Conservation (phyloP, 2,888 invertebrate genomes). For the Tiliacea citrago region DNA sequence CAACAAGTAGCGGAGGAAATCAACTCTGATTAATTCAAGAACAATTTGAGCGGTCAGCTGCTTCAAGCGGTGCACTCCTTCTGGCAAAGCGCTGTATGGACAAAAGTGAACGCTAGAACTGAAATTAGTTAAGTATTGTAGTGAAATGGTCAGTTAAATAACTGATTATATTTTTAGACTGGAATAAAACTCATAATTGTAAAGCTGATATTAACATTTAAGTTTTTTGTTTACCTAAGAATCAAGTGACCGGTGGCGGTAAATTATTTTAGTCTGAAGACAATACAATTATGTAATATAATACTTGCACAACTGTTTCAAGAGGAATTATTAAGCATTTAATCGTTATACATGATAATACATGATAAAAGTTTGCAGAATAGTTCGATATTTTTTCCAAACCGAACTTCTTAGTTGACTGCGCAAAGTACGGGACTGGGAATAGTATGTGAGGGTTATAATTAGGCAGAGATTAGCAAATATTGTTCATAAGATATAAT, state of each 20-base stretch:
- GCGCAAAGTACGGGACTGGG: neutral
- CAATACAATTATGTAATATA: conserved; percentile 1
- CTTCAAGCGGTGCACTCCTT: conserved; percentile 19
- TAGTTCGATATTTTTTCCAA: neutral
- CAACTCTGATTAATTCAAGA: conserved; percentile 76
- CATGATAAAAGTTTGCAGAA: neutral
- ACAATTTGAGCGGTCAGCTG: conserved; percentile 14
- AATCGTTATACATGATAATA: neutral
- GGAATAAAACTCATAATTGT: neutral
- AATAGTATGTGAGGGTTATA: neutral
- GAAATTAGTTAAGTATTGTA: conserved; percentile 22
- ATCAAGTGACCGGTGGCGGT: neutral
- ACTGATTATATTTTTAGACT: conserved; percentile 3
- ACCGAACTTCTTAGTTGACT: neutral
- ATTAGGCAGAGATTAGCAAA: neutral
- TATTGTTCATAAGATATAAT: neutral
- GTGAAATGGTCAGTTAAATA: neutral
- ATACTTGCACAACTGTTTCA: neutral
- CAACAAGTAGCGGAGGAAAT: conserved; percentile 91
- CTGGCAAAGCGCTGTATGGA: neutral
- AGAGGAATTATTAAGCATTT: conserved; percentile 17
- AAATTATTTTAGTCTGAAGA: neutral
- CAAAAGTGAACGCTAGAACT: neutral
- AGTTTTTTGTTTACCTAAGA: conserved; percentile 7
- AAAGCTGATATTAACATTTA: neutral